These are phyloP conservation scores for Eristalis tenax DNA, from an alignment of 2,888 invertebrate genomes.

Conservation along the genomic window DNA sequence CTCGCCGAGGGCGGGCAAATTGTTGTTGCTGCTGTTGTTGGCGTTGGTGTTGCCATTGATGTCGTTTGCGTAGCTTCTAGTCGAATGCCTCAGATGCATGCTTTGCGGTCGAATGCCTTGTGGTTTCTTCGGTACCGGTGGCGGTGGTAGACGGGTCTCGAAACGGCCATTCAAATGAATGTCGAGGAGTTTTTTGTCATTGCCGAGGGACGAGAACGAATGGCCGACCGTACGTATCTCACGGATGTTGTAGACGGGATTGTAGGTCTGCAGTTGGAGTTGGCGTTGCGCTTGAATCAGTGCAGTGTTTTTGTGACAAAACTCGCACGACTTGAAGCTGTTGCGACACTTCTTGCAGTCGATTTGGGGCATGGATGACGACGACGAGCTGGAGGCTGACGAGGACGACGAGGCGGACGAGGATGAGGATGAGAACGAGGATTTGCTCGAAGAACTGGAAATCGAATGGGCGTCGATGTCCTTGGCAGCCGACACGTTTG, in stretches of 20 bases:
- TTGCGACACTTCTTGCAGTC: constrained; percentile 77
- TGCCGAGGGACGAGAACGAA: constrained; percentile 81
- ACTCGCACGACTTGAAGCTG: constrained; percentile 78
- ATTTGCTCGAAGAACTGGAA: constrained; percentile 59
- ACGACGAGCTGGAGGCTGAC: constrained; percentile 40
- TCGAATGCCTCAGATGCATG: constrained; percentile 72
- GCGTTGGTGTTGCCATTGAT: constrained; percentile 58
- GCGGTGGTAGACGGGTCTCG: constrained; percentile 74
- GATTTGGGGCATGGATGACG: constrained; percentile 21
- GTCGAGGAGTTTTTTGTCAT: constrained; percentile 80
- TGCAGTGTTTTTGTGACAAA: constrained; percentile 77
- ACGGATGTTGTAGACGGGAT: constrained; percentile 81
- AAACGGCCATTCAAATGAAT: constrained; percentile 78
- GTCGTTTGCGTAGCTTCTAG: constrained; percentile 58
- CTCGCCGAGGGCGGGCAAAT: constrained; percentile 56
- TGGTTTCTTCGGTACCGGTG: constrained; percentile 65
- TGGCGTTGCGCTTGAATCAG: constrained; percentile 72
- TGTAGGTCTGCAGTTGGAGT: constrained; percentile 75
- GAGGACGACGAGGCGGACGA: constrained; percentile 76
- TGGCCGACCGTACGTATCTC: constrained; percentile 80
- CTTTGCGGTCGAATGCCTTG: constrained; percentile 73
- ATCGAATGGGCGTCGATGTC: constrained; percentile 67
- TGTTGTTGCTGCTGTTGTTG: constrained; percentile 47
- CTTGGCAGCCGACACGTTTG: constrained; percentile 49
- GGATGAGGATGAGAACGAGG: constrained; percentile 74